A percentile compares a stretch with the other conserved stretches of the same genome.
These are phyloP conservation scores for Protobothrops mucrosquamatus DNA, from an alignment of 2,113 vertebrate species.

Conservation along the genomic window DNA sequence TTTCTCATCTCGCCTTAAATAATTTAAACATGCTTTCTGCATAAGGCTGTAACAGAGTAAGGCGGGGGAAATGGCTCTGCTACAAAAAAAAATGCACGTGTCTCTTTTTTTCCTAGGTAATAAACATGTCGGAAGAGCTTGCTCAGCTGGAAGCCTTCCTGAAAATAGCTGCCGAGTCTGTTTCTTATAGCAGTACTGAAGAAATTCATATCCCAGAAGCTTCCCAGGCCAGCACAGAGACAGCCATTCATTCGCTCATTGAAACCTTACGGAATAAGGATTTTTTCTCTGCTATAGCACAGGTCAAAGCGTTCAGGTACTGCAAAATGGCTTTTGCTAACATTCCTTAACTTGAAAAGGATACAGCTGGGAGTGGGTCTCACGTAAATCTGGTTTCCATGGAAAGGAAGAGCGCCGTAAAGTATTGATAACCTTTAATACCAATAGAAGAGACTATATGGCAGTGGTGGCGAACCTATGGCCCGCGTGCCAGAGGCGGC, in stretches of 20 bases:
- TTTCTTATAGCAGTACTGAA: slow-evolving; percentile 74
- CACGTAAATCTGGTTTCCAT: neutral
- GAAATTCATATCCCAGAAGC: slow-evolving; percentile 81
- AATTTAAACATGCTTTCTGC: neutral
- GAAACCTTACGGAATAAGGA: slow-evolving; percentile 87
- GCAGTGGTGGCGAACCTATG: too few species aligned
- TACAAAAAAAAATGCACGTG: neutral
- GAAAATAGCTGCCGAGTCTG: slow-evolving; percentile 82
- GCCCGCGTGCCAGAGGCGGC: too few species aligned
- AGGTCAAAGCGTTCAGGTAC: slow-evolving; percentile 95
- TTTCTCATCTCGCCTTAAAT: neutral
- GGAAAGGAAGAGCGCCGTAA: neutral
- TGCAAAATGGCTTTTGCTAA: neutral
- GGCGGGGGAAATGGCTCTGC: slow-evolving; percentile 9
- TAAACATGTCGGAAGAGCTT: slow-evolving; percentile 97
- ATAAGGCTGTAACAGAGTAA: slow-evolving; percentile 9
- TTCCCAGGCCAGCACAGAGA: slow-evolving; percentile 88
- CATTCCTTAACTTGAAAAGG: slow-evolving; percentile 9
- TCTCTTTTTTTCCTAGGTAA: slow-evolving; percentile 77
- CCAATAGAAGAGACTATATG: too few species aligned
- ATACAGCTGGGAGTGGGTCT: neutral
- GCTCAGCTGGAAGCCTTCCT: slow-evolving; percentile 85
- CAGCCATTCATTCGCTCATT: slow-evolving; percentile 92
- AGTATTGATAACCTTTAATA: neutral
- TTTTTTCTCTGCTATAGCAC: slow-evolving; percentile 85